Conservation (phyloP, 2,113 vertebrate genomes). For the Oncorhynchus masou region DNA sequence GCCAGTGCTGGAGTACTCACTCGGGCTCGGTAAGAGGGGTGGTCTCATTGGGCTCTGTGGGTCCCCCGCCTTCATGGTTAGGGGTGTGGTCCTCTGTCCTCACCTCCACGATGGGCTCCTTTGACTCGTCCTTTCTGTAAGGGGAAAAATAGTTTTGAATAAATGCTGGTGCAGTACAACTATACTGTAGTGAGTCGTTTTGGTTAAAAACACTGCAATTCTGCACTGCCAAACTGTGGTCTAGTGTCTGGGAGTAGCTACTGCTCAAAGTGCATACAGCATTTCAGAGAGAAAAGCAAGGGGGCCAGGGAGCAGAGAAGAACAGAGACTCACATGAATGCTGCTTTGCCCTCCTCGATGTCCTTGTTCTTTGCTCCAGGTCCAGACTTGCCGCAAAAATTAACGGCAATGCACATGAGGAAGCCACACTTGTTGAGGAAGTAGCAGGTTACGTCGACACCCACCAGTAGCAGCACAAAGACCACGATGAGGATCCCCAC, state of each 20-base stretch:
- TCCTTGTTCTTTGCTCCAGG: slow-evolving; percentile 93
- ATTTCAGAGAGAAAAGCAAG: neutral
- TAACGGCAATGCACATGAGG: slow-evolving; percentile 97
- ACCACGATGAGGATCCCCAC: slow-evolving; percentile 95
- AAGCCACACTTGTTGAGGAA: slow-evolving; percentile 98
- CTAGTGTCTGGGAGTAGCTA: too few species aligned
- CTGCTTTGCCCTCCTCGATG: slow-evolving; percentile 95
- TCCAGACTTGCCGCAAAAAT: slow-evolving; percentile 92
- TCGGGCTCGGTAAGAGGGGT: slow-evolving; percentile 94
- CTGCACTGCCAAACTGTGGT: too few species aligned
- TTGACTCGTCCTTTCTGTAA: slow-evolving; percentile 95
- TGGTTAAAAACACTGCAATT: too few species aligned
- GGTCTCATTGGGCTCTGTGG: slow-evolving; percentile 95
- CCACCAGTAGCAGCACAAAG: slow-evolving; percentile 89
- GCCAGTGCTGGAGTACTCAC: slow-evolving; percentile 64
- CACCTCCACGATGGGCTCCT: slow-evolving; percentile 98
- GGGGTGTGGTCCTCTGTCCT: slow-evolving; percentile 89
- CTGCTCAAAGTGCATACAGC: too few species aligned
- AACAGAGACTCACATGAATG: slow-evolving; percentile 86
- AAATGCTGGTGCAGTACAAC: too few species aligned
- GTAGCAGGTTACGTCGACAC: slow-evolving; percentile 94
- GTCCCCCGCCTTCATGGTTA: slow-evolving; percentile 87
- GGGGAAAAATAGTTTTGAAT: neutral
- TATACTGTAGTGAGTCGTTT: too few species aligned
- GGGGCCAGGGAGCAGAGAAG: neutral